These are phyloP conservation scores for Catocala nupta DNA, from an alignment of 2,888 invertebrate genomes.

Conservation along the genomic window DNA sequence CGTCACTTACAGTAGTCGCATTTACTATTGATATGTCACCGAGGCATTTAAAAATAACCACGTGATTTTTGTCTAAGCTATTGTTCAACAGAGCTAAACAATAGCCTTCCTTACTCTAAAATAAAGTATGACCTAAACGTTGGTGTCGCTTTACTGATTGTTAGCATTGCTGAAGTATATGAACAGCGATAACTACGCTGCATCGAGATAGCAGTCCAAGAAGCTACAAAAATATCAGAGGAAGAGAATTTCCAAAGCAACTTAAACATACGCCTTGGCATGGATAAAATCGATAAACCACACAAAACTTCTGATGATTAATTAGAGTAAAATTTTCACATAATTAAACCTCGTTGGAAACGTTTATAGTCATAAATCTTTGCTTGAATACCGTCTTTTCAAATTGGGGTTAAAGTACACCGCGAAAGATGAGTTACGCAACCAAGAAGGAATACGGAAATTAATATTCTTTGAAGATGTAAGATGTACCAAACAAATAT, in stretches of 20 bases:
- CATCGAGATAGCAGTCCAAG: no score
- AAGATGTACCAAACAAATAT: neutral
- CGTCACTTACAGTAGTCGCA: no score
- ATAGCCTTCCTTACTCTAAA: no score
- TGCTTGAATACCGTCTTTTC: conserved; percentile 54
- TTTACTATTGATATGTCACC: no score
- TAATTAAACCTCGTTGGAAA: conserved; percentile 56
- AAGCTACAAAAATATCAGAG: neutral
- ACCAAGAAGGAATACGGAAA: conserved; percentile 53
- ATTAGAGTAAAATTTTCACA: conserved; percentile 59
- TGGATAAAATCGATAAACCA: conserved; percentile 29
- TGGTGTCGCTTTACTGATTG: no score
- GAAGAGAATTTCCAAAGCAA: neutral
- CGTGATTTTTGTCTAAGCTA: no score
- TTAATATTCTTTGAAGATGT: conserved; percentile 34
- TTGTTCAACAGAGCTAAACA: no score
- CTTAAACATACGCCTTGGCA: conserved; percentile 13
- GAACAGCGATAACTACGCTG: no score
- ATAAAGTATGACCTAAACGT: no score
- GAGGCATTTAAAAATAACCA: no score
- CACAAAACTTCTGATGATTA: conserved; percentile 54
- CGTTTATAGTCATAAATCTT: conserved; percentile 62
- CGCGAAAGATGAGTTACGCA: conserved; percentile 58
- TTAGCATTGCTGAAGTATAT: no score
- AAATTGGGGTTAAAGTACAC: conserved; percentile 58